phyloP scores from a whole-genome alignment of 2,888 invertebrate genomes.

The Elegia similella region DNA sequence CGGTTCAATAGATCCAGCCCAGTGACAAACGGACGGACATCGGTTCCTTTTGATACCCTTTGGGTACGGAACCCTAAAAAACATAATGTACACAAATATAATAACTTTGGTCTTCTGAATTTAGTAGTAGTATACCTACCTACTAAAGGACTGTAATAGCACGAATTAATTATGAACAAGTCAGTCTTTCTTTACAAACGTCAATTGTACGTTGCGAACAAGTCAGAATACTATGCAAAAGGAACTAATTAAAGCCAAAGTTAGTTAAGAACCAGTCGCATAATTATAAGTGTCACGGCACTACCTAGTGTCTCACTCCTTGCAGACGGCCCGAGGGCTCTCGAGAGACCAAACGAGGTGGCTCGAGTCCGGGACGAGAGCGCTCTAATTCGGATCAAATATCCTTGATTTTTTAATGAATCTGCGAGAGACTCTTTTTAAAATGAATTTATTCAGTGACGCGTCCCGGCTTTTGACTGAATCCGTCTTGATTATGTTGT shows the following conservation, averaged over 20 bases:
- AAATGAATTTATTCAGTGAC: conserved; percentile 14
- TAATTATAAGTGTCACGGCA: conserved; percentile 28
- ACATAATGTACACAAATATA: no score
- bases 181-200: no score
- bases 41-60: no score
- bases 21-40: no score
- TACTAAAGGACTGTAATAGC: no score
- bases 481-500: neutral
- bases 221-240: neutral
- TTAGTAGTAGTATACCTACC: no score
- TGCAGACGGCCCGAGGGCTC: conserved; percentile 30
- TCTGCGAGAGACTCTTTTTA: neutral
- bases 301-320: conserved; percentile 32
- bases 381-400: conserved; percentile 40
- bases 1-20: no score
- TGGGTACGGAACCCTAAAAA: no score
- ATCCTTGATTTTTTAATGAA: conserved; percentile 40
- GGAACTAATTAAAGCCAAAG: neutral
- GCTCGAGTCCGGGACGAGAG: conserved; percentile 22
- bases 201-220: no score
- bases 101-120: no score
- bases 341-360: conserved; percentile 32
- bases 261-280: neutral
- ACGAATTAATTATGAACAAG: no score
- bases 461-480: conserved; percentile 6